phyloP scores from a whole-genome alignment of 2,888 invertebrate genomes.

The Leptogaster cylindrica region DNA sequence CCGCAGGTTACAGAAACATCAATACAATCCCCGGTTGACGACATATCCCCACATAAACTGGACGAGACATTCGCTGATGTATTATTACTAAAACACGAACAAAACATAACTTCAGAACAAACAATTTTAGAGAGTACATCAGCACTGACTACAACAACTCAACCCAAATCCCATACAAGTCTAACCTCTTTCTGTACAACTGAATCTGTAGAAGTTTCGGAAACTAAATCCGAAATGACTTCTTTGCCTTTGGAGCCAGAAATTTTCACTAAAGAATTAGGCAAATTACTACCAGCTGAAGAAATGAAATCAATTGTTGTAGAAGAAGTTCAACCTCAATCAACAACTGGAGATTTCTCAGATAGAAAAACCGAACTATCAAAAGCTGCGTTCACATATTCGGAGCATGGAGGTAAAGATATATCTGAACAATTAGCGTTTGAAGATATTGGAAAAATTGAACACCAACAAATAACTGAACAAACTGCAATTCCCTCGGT shows the following conservation, averaged over 20 bases:
- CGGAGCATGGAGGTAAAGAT: conserved; percentile 5
- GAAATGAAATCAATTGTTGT: conserved; percentile 37
- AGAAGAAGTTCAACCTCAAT: conserved; percentile 31
- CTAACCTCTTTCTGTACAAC: conserved; percentile 14
- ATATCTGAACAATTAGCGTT: conserved; percentile 29
- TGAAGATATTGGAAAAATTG: conserved; percentile 24
- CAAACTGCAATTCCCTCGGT: conserved; percentile 48
- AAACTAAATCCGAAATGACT: conserved; percentile 53
- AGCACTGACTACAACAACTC: neutral
- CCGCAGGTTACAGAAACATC: neutral
- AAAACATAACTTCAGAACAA: conserved; percentile 48
- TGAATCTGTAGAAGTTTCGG: conserved; percentile 62
- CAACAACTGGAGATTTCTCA: conserved; percentile 54
- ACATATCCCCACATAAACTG: conserved; percentile 45
- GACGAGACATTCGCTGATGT: conserved; percentile 57
- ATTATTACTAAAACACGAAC: conserved; percentile 58
- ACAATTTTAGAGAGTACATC: conserved; percentile 26
- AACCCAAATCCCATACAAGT: conserved; percentile 16
- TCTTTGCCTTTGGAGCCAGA: neutral
- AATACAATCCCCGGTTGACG: conserved; percentile 19
- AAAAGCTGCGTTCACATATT: conserved; percentile 7
- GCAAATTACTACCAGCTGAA: conserved; percentile 20
- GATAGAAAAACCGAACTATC: conserved; percentile 60
- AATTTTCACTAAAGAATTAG: conserved; percentile 9
- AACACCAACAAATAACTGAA: conserved; percentile 44